These are phyloP conservation scores for Acropternis orthonyx DNA, from an alignment of 2,797 vertebrate genomes.

Conservation along the genomic window DNA sequence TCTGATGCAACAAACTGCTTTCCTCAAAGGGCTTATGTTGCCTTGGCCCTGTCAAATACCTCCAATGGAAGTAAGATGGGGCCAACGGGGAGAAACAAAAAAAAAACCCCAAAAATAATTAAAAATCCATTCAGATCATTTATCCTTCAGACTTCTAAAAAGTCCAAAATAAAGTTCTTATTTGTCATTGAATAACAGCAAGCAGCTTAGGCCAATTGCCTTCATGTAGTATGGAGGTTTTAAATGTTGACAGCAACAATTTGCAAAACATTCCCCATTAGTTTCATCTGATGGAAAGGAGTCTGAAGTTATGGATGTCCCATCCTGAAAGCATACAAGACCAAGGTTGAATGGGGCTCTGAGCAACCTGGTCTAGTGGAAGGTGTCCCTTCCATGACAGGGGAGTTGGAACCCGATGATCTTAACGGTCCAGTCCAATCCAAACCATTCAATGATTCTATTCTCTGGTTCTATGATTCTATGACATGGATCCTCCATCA, in stretches of 20 bases:
- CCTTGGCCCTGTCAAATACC: conserved; percentile 4
- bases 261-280: neutral
- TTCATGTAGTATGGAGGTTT: neutral
- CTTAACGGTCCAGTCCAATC: neutral
- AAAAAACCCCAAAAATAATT: neutral
- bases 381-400: too few relatives aligned
- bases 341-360: neutral
- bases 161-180: neutral
- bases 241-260: neutral
- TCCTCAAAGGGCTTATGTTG: conserved; percentile 18
- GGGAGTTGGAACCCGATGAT: neutral
- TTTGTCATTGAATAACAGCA: neutral
- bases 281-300: neutral
- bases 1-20: neutral
- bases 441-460: neutral
- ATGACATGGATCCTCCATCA: neutral
- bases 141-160: neutral
- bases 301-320: neutral
- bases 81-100: neutral
- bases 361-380: neutral
- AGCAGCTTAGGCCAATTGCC: neutral
- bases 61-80: neutral
- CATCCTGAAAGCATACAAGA: neutral
- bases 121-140: fast-evolving
- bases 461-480: neutral